phyloP scores from a whole-genome alignment of 1,140 invertebrate genomes.

The Apis cerana region DNA sequence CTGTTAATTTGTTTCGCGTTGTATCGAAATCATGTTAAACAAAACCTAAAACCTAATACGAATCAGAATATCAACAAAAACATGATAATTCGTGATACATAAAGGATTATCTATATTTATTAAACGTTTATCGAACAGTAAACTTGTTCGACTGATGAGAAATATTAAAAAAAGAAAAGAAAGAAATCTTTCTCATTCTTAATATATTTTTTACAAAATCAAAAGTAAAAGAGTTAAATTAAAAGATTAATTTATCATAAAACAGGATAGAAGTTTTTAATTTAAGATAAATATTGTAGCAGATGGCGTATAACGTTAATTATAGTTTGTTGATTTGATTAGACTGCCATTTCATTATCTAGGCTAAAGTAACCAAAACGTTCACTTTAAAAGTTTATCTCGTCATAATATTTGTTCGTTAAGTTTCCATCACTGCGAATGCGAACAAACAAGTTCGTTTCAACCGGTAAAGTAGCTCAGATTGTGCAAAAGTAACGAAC shows the following conservation, averaged over 20 bases:
- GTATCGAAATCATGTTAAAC: too few relatives aligned
- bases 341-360: too few relatives aligned
- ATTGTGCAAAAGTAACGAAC: slow-evolving; percentile 36
- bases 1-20: too few relatives aligned
- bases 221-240: background rate
- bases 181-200: too few relatives aligned
- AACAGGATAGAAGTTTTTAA: background rate
- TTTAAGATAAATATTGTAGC: background rate
- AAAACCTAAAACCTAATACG: too few relatives aligned
- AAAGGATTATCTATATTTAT: too few relatives aligned
- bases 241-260: background rate
- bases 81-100: too few relatives aligned
- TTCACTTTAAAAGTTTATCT: background rate
- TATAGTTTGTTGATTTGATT: background rate
- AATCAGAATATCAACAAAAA: too few relatives aligned
- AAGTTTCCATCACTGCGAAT: background rate
- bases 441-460: background rate
- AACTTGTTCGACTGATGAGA: too few relatives aligned
- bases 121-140: too few relatives aligned
- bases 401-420: background rate
- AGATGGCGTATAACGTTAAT: background rate
- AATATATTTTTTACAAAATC: background rate
- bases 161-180: too few relatives aligned
- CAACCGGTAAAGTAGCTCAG: background rate
- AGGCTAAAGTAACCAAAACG: background rate